phyloP scores from a whole-genome alignment of 2,888 invertebrate genomes.

The Brachycybe producta region DNA sequence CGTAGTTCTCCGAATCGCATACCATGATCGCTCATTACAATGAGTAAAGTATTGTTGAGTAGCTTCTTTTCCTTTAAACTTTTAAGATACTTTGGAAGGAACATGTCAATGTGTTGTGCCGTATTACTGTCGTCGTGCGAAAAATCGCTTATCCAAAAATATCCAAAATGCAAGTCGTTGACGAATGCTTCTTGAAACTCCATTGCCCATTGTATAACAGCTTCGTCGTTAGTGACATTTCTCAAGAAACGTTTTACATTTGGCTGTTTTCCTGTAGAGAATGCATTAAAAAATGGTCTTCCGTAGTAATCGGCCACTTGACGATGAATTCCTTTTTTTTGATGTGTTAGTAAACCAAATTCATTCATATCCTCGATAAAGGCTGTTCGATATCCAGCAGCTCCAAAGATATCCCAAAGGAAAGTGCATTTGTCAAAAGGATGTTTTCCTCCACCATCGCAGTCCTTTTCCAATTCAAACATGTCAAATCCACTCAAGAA shows the following conservation, averaged over 20 bases:
- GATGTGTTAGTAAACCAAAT: constrained; percentile 68
- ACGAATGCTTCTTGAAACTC: constrained; percentile 49
- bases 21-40: constrained; percentile 34
- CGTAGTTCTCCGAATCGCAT: constrained; percentile 32
- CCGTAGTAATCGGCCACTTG: constrained; percentile 76
- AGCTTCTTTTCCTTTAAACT: constrained; percentile 20
- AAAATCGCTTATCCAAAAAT: constrained; percentile 70
- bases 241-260: constrained; percentile 48
- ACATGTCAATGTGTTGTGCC: constrained; percentile 56
- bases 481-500: constrained; percentile 58
- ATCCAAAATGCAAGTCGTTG: constrained; percentile 54
- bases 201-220: constrained; percentile 55
- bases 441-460: constrained; percentile 34
- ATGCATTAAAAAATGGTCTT: constrained; percentile 46
- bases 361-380: constrained; percentile 69
- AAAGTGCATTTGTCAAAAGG: constrained; percentile 73
- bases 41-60: constrained; percentile 21
- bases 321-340: constrained; percentile 56
- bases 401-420: constrained; percentile 66
- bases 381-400: constrained; percentile 57
- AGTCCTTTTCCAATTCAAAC: neutral
- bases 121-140: constrained; percentile 74
- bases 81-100: constrained; percentile 37
- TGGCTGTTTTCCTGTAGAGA: constrained; percentile 46
- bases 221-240: constrained; percentile 45